Evolutionary conservation across 1,140 invertebrate genomes (phyloP), one percentile per base, ranked within the genome.

Genomic region (Calliphora vicina): DNA sequence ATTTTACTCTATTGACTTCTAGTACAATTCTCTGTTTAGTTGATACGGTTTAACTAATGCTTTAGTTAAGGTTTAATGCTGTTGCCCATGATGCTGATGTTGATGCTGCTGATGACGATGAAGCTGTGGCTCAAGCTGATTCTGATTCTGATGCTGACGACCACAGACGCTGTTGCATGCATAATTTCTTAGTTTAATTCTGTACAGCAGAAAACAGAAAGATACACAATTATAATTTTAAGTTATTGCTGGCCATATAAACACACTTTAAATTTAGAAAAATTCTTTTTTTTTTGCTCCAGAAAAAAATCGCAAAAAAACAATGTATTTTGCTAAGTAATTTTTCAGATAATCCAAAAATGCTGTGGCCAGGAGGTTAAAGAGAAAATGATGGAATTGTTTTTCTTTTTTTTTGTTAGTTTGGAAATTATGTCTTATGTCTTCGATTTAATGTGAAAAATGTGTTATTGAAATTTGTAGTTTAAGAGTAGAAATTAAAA

Each of bases 111-210:
- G n/a, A 5, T 78, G 20, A 1, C 25, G 61, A 25, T 23, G n/a
- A 67, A 25, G 61, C 23, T 67, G 61, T 17, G 15, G 50, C 13
- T 57, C 8, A 12, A 13, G 45, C 27, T 35, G 26, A 29, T 35
- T 27, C 27, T 35, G 73, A 76, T 26, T 35, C 9, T 76, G 73
- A 78, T 43, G 74, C 35, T 78, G 74, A 78, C 74, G 74, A 78
- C 74, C 74, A 78, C 74, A 78, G 74, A 78, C 74, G 74, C 74
- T 78, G 74, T 78, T 78, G 74, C 74, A 78, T 78, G 74, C 74
- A 78, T 78, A 78, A 78, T 78, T 78, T 78, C 74, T 78, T 78
- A 17, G 4, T 23, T 78, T 78, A 43, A 78, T 43, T 78, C 43
- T 43, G 29, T 43, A 45, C 20, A 23, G n/a, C n/a, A 23, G 10